Conservation (phyloP, 2,888 invertebrate species). For the Eutolmus rufibarbis region DNA sequence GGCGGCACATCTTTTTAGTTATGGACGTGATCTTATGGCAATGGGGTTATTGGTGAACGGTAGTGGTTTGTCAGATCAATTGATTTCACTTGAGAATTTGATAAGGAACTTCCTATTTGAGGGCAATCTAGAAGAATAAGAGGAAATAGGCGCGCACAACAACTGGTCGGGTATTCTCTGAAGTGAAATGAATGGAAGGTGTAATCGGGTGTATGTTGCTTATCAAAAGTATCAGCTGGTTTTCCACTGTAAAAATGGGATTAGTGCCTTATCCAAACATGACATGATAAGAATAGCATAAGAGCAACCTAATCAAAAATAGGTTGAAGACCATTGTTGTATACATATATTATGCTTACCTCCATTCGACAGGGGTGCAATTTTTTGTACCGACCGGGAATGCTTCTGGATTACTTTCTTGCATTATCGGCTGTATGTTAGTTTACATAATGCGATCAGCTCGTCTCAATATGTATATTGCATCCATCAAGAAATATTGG, state of each 20-base stretch:
- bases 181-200: background rate
- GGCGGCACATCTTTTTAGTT: slow-evolving; percentile 34
- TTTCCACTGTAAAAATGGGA: background rate
- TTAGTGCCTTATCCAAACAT: background rate
- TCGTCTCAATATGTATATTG: background rate
- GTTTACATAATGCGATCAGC: background rate
- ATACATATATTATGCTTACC: no score
- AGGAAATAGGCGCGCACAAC: background rate
- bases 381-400: background rate
- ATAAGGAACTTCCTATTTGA: slow-evolving; percentile 38
- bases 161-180: background rate
- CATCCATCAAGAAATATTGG: background rate
- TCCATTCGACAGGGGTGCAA: background rate
- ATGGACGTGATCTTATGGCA: slow-evolving; percentile 10
- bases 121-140: slow-evolving; percentile 12
- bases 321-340: background rate
- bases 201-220: background rate
- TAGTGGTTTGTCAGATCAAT: slow-evolving; percentile 20
- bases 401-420: background rate
- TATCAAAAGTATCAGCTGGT: slow-evolving; percentile 17
- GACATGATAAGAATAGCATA: background rate
- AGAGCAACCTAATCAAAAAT: background rate
- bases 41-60: slow-evolving; percentile 12
- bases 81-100: slow-evolving; percentile 35
- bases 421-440: background rate